Percentiles rank a stretch among this genome's conserved stretches.
Conservation (phyloP, 2,113 vertebrate species). For the Oxyruncus cristatus region DNA sequence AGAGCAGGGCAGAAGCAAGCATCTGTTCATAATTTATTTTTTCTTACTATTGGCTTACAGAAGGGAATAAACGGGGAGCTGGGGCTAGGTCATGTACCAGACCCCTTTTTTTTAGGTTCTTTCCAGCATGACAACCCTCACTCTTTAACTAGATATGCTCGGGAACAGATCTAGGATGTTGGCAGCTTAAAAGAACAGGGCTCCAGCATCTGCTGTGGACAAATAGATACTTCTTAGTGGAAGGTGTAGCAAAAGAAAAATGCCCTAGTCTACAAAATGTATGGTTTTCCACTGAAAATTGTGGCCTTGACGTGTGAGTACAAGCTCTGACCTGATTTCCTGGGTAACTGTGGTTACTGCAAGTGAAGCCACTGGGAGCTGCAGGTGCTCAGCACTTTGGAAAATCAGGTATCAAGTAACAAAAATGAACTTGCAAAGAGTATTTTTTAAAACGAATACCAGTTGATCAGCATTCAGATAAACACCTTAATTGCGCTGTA, state of each 20-base stretch:
- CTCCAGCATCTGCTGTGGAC: neutral
- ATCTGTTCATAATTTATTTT: neutral
- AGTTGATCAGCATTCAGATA: neutral
- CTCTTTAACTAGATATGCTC: neutral
- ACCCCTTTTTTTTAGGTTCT: neutral
- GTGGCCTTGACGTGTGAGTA: neutral
- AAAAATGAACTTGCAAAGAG: neutral
- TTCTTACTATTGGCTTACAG: neutral
- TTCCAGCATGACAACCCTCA: neutral
- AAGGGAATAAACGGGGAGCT: neutral
- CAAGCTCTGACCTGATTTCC: constrained; percentile 3
- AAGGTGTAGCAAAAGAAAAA: neutral
- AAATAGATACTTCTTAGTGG: neutral
- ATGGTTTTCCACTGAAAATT: neutral
- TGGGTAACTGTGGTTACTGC: neutral
- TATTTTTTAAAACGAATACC: neutral
- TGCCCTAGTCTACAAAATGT: neutral
- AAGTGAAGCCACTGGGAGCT: neutral
- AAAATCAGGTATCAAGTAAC: neutral
- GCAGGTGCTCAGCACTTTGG: constrained; percentile 14
- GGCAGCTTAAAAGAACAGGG: neutral
- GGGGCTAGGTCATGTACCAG: neutral
- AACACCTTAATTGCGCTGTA: neutral
- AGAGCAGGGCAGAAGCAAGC: neutral
- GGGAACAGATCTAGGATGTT: neutral